These are phyloP conservation scores for Hyla sarda DNA, from an alignment of 2,113 vertebrate species.

Conservation along the genomic window DNA sequence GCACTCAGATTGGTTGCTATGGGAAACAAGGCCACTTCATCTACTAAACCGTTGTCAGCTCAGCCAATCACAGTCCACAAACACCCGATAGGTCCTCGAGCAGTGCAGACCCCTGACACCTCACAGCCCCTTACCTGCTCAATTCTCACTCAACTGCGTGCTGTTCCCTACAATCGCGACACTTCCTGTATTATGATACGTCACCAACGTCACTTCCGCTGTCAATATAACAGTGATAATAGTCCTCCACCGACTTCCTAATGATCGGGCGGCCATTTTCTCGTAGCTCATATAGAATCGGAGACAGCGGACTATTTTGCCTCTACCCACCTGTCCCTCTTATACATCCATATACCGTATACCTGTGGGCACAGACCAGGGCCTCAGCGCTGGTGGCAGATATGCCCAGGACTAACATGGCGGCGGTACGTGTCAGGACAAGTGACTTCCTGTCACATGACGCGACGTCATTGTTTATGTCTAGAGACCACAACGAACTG, in stretches of 20 bases:
- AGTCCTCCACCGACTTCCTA: neutral
- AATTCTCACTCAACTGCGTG: neutral
- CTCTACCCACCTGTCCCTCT: no score
- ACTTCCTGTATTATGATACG: neutral
- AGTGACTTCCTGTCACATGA: constrained; percentile 10
- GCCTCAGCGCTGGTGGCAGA: neutral
- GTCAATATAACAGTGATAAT: neutral
- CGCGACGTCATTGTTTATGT: constrained; percentile 55
- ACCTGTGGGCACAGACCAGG: no score
- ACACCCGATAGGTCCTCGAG: no score
- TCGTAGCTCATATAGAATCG: neutral
- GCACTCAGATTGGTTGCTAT: neutral
- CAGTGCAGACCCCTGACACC: neutral
- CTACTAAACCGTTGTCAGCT: neutral
- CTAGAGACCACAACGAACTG: neutral
- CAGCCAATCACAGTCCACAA: no score
- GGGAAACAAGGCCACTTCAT: neutral
- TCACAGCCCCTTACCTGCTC: neutral
- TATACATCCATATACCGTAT: no score
- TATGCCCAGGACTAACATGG: constrained; percentile 30
- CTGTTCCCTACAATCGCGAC: neutral
- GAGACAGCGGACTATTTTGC: no score
- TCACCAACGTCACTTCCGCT: constrained; percentile 1
- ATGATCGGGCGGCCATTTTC: neutral
- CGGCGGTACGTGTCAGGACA: neutral